Evolutionary conservation across 2,888 invertebrate species (phyloP), one percentile per base, ranked within the genome.

Genomic region (Polietes domitor): DNA sequence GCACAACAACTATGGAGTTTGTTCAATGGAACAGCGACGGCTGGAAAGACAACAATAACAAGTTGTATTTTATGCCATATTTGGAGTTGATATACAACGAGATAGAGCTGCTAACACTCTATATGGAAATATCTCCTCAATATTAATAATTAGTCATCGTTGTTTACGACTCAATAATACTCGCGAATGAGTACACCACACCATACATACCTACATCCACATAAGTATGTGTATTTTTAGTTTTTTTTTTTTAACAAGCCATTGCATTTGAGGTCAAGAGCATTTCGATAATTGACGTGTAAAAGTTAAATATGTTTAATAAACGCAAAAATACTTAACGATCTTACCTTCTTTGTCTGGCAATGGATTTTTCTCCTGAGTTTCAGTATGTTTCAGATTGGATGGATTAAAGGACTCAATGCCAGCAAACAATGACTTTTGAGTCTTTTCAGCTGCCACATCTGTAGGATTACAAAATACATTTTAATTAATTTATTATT

Each of bases 291-390:
- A 9, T 12, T 19, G 37, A n/a, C n/a, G n/a, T 37, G 10, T 65
- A 37, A 37, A 65, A 21, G 55, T 12, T 21, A 63, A 63, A 63
- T 17, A 65, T 12, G 12, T 7, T 63, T 37, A n/a, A n/a, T n/a
- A 32, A 17, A 63, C 41, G 55, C 58, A 21, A 55, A 37, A 12
- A 26, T 12, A 71, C 10, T 26, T 37, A 28, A 76, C 37, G 17
- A 55, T 37, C 32, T 91, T 94, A 98, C 98, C 97, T 94, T 97
- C 96, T 95, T 97, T 97, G 92, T 97, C 97, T 63, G 98, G 98
- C 90, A 98, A 95, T 75, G 97, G 96, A 92, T 98, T 98, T 93
- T 98, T 98, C 92, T 98, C 98, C 89, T 96, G 95, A 81, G 98
- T 98, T 93, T 97, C 96, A 71, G 97, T 96, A 93, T 97, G 98